These are phyloP conservation scores for Corticium candelabrum DNA, from an alignment of 37 sponge, comb jelly and placozoan genomes.

Conservation along the genomic window DNA sequence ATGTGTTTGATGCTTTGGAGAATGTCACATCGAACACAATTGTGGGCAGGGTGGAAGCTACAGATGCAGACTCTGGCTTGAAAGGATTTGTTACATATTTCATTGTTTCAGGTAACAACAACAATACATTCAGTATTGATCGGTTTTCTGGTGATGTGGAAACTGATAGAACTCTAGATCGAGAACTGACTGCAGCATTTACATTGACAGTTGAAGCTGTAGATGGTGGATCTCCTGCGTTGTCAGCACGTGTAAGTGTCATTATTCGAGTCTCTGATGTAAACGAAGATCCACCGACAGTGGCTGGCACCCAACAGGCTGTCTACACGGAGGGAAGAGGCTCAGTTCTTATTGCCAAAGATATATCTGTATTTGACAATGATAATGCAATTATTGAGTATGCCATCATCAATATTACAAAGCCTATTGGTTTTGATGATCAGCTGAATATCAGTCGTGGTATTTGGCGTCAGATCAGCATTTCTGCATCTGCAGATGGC, in stretches of 20 bases:
- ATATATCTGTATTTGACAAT: neutral
- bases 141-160: constrained; percentile 2
- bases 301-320: no score
- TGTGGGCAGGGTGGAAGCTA: neutral
- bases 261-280: constrained; percentile 34
- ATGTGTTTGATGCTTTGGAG: neutral
- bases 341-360: neutral
- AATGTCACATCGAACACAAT: neutral
- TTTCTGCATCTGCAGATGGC: neutral
- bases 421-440: neutral
- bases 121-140: constrained; percentile 6
- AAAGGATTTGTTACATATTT: neutral
- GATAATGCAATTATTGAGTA: neutral
- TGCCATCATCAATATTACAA: neutral
- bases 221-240: constrained; percentile 34
- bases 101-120: neutral
- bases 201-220: constrained; percentile 18
- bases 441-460: neutral
- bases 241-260: constrained; percentile 18
- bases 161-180: constrained; percentile 10
- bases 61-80: neutral
- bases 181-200: neutral
- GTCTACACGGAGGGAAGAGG: neutral
- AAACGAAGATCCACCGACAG: constrained; percentile 57
- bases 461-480: neutral